Base-by-base conservation (phyloP, 92 coral and sea anemone species). In the Porites rus region DNA sequence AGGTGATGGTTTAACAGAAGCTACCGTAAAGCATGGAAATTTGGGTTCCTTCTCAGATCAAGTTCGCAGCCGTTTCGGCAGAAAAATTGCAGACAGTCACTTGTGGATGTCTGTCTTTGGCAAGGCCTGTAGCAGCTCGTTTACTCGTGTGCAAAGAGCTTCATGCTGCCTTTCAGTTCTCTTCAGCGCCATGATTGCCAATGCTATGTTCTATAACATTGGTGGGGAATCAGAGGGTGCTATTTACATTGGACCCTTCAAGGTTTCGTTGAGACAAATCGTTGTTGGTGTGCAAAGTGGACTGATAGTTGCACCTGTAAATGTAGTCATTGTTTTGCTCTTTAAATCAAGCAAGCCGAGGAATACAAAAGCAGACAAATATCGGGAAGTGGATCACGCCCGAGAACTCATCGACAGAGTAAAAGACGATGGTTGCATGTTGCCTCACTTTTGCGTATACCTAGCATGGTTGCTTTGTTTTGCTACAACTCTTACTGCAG, bases 381-480 rank as follows among this genome's bases (percentile, higher is more conserved):
- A 56, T n/a, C 7, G 56, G 53, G 76, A 68, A 4, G 16, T 6
- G 3, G 38, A 83, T 51, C 50, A 61, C 61, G 70, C 71, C 13
- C 80, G 51, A 60, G 58, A 51, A 20, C 72, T 83, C 20, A 20
- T 59, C 31, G 74, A 58, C 60, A 18, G 75, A 65, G 67, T 54
- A 17, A 60, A 31, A 1, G 61, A 69, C 59, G 67, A 77, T 1
- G 86, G 74, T 8, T 86, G 67, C n/a, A 84, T 71, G 54, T 51
- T 94, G 10, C 97, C 97, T 13, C 97, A 92, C 74, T 82, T 81
- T 28, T 89, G 88, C 62, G 86, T 84, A 12, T 93, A 93, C 82
- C 6, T 93, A 7, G 96, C 90, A 2, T 93, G 92, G 92, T 76
- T 88, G 50, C 78, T 93, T 59, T 93, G 92, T 63, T 87, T 87